Base-by-base conservation (phyloP, 2,797 vertebrate species). In the Gallirallus australis region DNA sequence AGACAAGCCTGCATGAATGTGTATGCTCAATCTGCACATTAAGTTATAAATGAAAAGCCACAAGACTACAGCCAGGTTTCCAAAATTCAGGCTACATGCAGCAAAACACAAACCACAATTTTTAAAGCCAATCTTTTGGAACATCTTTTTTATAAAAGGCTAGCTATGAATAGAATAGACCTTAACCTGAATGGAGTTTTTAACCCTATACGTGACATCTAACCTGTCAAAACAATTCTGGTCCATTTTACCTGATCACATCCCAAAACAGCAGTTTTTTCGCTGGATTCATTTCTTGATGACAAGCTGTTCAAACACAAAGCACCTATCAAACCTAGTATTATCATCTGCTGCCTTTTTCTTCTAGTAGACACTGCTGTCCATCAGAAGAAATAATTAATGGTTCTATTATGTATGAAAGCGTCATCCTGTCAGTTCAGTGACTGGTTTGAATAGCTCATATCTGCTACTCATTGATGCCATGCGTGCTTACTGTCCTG, bases 401-500 rank as follows among this genome's bases (percentile, higher is more conserved):
- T 91, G 93, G 95, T 83, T 97, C 97, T 96, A 97, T 98, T 98
- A 97, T 98, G 97, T 97, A 97, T 84, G 91, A 97, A 95, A 97
- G 95, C 96, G 1, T 97, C 97, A 97, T 97, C 86, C 96, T 97
- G 96, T 98, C 98, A 98, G 91, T 96, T 96, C 94, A 96, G 96
- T 24, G 84, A 96, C 96, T 98, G 94, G 76, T 95, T 94, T 98
- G 97, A 98, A 97, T 90, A 98, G 98, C 97, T 98, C 93, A 8
- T 90, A 96, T 96, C 97, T 97, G 97, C 97, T 98, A 88, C 96
- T 97, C 98, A 97, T 97, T 98, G 98, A 97, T 97, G 98, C 97
- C 98, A 97, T 97, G 98, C 94, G 72, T 97, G 98, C 98, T 99
- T 98, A 97, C 98, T 98, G 98, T 98, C 98, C 98, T 93, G 98